Base-by-base conservation (phyloP, 2,797 vertebrate genomes). In the Erethizon dorsatum region DNA sequence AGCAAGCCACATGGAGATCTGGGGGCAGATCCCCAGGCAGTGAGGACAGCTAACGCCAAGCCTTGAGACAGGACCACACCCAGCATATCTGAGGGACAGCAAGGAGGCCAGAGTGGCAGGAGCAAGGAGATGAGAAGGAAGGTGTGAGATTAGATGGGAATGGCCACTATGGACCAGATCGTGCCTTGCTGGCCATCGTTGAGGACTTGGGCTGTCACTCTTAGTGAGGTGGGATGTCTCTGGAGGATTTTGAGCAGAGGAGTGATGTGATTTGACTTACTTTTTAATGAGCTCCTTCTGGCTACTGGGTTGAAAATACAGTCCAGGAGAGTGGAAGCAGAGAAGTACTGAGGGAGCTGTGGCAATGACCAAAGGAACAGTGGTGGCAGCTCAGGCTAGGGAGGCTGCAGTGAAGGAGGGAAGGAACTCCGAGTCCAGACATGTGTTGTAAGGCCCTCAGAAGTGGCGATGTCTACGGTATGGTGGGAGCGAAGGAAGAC, bases 201-300 rank as follows among this genome's bases (percentile, higher is more conserved):
- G 52, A 37, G 77, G 77, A 88, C 75, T 47, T 78, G 24, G 73
- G 79, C 79, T 71, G 57, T 82, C 65, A 45, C 50, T 67, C 75
- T 13, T 41, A 69, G 73, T 73, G 84, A 73, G 73, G 54, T 26
- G 18, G 73, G 88, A 94, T 90, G 57, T 5, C 88, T 82, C 73
- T 65, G 87, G 75, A 95, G 61, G 52, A 50, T 82, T 96, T 82
- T 47, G 89, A 87, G 90, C 50, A 33, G 71, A 65, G 65, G 31
- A 59, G 59, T 37, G 52, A 31, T 24, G 15, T 80, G 61, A 69
- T 85, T 92, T 95, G 83, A 80, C 73, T 87, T 82, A 65, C 37
- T 89, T 93, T 94, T 83, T 86, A 59, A 83, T 91, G 80, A 91
- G 54, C 87, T 77, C 63, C 80, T 79, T 89, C 80, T 90, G 94